phyloP scores from a whole-genome alignment of 1,140 invertebrate genomes.

The Drosophila sproati region DNA sequence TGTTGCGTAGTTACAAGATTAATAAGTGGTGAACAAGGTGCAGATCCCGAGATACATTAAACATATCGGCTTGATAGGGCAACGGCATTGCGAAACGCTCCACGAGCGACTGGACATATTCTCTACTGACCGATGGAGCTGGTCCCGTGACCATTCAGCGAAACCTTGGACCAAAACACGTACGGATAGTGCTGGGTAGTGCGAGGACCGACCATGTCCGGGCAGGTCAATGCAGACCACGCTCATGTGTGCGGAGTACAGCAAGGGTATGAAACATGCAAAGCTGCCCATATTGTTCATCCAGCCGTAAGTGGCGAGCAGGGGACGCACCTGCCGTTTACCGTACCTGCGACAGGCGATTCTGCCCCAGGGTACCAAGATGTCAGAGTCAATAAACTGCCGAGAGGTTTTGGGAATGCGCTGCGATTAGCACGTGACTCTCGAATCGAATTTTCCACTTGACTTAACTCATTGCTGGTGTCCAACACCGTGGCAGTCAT shows the following conservation, averaged over 20 bases:
- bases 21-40: not conserved
- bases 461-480: slow-evolving; percentile 15
- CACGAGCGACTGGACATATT: not conserved
- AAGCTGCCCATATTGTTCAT: slow-evolving; percentile 90
- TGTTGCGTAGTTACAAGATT: slow-evolving; percentile 13
- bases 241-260: slow-evolving; percentile 85
- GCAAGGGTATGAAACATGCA: slow-evolving; percentile 87
- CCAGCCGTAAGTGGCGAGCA: slow-evolving; percentile 90
- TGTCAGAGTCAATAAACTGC: slow-evolving; percentile 69
- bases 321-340: slow-evolving; percentile 86
- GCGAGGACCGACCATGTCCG: slow-evolving; percentile 89
- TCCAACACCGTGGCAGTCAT: slow-evolving; percentile 16
- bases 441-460: slow-evolving; percentile 55
- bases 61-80: slow-evolving; percentile 3
- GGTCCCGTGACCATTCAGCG: slow-evolving; percentile 86
- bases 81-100: not conserved
- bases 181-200: slow-evolving; percentile 86
- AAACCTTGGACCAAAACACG: slow-evolving; percentile 88
- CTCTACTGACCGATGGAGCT: slow-evolving; percentile 12
- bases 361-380: slow-evolving; percentile 86
- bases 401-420: slow-evolving; percentile 60
- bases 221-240: slow-evolving; percentile 89
- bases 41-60: slow-evolving; percentile 9
- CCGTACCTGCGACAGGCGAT: slow-evolving; percentile 89
- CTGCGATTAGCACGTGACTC: slow-evolving; percentile 74